A percentile compares a stretch with the other conserved stretches of the same genome.
These are phyloP conservation scores for Andrena chrysosceles DNA, from an alignment of 2,888 invertebrate species.

Conservation along the genomic window DNA sequence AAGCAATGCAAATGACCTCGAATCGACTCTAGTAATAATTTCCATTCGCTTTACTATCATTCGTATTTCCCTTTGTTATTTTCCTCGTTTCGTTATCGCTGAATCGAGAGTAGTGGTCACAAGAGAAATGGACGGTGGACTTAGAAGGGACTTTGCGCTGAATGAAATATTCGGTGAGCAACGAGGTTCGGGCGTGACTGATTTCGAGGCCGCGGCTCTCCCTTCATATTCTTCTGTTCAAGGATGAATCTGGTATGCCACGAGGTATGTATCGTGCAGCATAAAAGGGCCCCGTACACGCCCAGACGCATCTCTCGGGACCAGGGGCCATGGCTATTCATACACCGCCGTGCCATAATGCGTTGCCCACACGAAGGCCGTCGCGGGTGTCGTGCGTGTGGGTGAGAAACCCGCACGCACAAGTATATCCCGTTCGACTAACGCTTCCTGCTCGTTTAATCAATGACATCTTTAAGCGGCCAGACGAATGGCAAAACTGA, in stretches of 20 bases:
- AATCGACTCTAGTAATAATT: neutral
- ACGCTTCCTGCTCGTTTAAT: conserved; percentile 78
- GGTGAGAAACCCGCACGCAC: conserved; percentile 71
- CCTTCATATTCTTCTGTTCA: conserved; percentile 45
- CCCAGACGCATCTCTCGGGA: conserved; percentile 67
- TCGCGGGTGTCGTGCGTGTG: conserved; percentile 56
- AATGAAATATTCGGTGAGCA: conserved; percentile 5
- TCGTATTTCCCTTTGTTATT: neutral
- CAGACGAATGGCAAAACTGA: conserved; percentile 63
- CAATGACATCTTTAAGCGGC: conserved; percentile 78
- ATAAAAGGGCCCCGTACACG: conserved; percentile 68
- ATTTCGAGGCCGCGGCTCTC: conserved; percentile 55
- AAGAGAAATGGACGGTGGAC: neutral
- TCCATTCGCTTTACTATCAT: neutral
- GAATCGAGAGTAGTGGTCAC: neutral
- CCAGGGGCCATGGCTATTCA: conserved; percentile 69
- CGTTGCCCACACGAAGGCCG: conserved; percentile 60
- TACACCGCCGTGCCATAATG: conserved; percentile 63
- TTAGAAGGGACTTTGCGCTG: conserved; percentile 27
- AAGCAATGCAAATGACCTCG: neutral
- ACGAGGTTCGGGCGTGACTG: conserved; percentile 42
- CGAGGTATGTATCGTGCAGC: conserved; percentile 59
- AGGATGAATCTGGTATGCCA: conserved; percentile 65
- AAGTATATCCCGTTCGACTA: conserved; percentile 59
- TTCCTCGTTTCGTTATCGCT: neutral